Conservation (phyloP, 2,797 vertebrate genomes). For the Anomalospiza imberbis region DNA sequence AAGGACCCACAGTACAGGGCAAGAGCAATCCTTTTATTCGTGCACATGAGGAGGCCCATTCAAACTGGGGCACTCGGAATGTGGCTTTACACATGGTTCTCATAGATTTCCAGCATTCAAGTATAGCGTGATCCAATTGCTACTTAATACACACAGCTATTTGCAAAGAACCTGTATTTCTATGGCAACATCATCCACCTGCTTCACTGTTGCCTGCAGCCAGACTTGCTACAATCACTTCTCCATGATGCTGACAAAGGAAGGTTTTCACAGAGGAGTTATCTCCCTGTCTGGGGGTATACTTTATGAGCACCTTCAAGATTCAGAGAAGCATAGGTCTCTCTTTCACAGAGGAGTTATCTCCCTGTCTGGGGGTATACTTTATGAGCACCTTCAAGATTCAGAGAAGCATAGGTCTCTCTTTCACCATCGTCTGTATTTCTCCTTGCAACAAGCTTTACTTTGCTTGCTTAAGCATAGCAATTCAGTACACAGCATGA, state of each 20-base stretch:
- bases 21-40: background rate
- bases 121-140: background rate
- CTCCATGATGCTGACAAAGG: background rate
- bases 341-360: background rate
- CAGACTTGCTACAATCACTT: background rate
- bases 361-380: rapidly evolving
- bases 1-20: background rate
- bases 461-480: background rate
- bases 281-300: rapidly evolving
- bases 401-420: background rate
- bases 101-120: background rate
- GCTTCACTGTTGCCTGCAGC: background rate
- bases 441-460: background rate
- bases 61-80: rapidly evolving
- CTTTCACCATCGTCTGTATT: background rate
- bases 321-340: background rate
- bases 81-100: background rate
- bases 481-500: background rate
- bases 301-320: background rate
- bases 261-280: background rate
- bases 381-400: background rate
- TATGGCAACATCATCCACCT: background rate
- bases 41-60: rapidly evolving
- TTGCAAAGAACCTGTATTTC: background rate
- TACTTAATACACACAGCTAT: background rate